Evolutionary conservation across 2,888 invertebrate species (phyloP).

Genomic region (Chrysolina haemoptera): DNA sequence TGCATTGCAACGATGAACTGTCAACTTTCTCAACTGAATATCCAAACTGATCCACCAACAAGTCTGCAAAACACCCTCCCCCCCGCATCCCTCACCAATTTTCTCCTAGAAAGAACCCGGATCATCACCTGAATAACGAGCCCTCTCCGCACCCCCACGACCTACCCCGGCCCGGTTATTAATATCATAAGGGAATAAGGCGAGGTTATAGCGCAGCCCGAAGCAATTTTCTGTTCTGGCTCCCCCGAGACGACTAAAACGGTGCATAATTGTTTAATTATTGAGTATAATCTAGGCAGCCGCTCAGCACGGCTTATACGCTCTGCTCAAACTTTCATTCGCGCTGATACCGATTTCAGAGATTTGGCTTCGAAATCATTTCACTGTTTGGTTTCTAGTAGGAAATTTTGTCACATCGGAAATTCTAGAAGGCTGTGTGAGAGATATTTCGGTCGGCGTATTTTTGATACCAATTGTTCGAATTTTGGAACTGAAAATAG

Average conservation of each 20-base stretch:
- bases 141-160: slow-evolving; percentile 1
- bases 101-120: slow-evolving; percentile 10
- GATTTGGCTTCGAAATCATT: background rate
- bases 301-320: slow-evolving; percentile 53
- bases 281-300: slow-evolving; percentile 69
- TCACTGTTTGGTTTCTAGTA: background rate
- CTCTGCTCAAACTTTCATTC: slow-evolving; percentile 9
- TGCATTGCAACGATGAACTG: no score
- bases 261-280: slow-evolving; percentile 71
- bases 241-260: slow-evolving; percentile 68
- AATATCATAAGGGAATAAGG: slow-evolving; percentile 71
- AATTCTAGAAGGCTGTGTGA: background rate
- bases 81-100: background rate
- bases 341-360: background rate
- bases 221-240: slow-evolving; percentile 67
- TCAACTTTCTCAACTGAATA: no score
- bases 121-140: slow-evolving; percentile 28
- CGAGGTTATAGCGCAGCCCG: slow-evolving; percentile 69
- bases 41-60: no score
- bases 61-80: background rate
- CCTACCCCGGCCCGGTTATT: slow-evolving; percentile 61
- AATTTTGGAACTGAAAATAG: no score
- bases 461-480: no score
- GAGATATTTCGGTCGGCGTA: no score
- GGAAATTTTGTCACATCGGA: background rate